A percentile compares a stretch with the other conserved stretches of the same genome.
These are phyloP conservation scores for Labrus mixtus DNA, from an alignment of 2,113 vertebrate genomes.

Conservation along the genomic window DNA sequence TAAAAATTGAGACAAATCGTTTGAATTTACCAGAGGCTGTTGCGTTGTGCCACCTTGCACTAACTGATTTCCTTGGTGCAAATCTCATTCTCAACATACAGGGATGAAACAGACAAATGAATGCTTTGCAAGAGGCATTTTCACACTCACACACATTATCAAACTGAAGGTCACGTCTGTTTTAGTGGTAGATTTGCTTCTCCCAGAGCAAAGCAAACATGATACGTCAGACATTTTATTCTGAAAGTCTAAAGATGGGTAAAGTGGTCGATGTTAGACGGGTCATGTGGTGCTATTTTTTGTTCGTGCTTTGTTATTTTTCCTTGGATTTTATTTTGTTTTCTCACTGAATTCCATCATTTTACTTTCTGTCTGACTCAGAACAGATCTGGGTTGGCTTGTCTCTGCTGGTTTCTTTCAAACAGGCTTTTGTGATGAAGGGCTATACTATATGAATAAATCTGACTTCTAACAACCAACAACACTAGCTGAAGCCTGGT, in stretches of 20 bases:
- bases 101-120: slow-evolving; percentile 37
- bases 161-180: slow-evolving; percentile 46
- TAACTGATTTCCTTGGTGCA: slow-evolving; percentile 35
- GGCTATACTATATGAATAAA: slow-evolving; percentile 43
- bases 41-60: slow-evolving; percentile 4
- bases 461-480: slow-evolving; percentile 36
- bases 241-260: background rate
- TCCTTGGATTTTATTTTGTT: slow-evolving; percentile 14
- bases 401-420: slow-evolving; percentile 39
- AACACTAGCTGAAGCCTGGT: background rate
- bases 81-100: slow-evolving; percentile 33
- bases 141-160: slow-evolving; percentile 11
- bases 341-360: slow-evolving; percentile 26
- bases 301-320: slow-evolving; percentile 22
- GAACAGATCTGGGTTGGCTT: slow-evolving; percentile 35
- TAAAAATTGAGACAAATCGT: slow-evolving; percentile 82
- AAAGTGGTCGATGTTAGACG: slow-evolving; percentile 9
- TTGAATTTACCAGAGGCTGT: slow-evolving; percentile 36
- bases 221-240: background rate
- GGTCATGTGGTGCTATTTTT: slow-evolving; percentile 22
- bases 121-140: slow-evolving; percentile 22
- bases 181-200: slow-evolving; percentile 22
- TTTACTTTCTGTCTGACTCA: slow-evolving; percentile 36
- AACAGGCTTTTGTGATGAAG: slow-evolving; percentile 32
- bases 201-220: background rate